Evolutionary conservation across 2,888 invertebrate species (phyloP).

Genomic region (Drosophila nigritarsus): DNA sequence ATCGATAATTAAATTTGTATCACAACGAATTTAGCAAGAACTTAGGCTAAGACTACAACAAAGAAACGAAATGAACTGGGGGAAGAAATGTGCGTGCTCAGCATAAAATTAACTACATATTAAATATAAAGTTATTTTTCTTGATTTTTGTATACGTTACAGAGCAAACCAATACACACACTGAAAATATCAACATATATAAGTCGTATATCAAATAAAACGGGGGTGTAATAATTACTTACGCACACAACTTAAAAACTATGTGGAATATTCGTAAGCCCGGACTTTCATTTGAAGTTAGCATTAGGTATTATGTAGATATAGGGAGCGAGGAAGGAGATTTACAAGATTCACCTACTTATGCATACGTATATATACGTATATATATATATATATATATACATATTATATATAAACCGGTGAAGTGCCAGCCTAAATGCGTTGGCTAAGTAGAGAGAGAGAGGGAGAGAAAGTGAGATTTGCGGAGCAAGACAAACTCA

Average conservation of each 20-base stretch:
- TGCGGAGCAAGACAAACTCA: constrained; percentile 39
- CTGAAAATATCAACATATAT: constrained; percentile 5
- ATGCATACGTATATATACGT: constrained; percentile 7
- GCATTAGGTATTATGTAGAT: constrained; percentile 15
- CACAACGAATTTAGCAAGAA: constrained; percentile 78
- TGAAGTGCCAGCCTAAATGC: constrained; percentile 46
- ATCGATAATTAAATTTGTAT: constrained; percentile 77
- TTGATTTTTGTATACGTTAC: constrained; percentile 9
- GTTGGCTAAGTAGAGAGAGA: constrained; percentile 31
- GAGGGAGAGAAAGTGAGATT: constrained; percentile 1
- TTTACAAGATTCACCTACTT: constrained; percentile 65
- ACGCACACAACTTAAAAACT: constrained; percentile 74
- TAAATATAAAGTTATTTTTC: constrained; percentile 8
- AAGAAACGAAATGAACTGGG: constrained; percentile 56
- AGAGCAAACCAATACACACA: constrained; percentile 28
- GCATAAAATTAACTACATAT: constrained; percentile 46
- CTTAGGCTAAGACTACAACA: constrained; percentile 78
- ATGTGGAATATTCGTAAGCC: constrained; percentile 54
- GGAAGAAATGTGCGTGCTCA: constrained; percentile 66
- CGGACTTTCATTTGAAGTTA: constrained; percentile 54
- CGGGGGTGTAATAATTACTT: constrained; percentile 57
- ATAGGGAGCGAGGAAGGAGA: constrained; percentile 49
- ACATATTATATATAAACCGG: constrained; percentile 20
- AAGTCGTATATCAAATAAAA: constrained; percentile 20
- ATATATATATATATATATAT: background rate